phyloP scores from a whole-genome alignment of 1,140 invertebrate genomes.

The Centruroides sculpturatus region DNA sequence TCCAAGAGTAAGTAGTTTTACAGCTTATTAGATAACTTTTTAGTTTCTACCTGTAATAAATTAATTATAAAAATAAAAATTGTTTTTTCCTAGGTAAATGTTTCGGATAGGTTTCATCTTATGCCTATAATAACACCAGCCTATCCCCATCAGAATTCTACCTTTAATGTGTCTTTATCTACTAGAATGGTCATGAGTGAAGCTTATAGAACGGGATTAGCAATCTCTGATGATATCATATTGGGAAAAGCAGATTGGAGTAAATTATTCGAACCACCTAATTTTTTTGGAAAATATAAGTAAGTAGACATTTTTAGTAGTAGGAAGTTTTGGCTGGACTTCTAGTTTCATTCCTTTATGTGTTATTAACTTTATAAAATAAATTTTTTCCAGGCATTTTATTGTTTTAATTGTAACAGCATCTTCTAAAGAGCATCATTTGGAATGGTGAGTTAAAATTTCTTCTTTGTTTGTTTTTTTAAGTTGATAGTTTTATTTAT shows the following conservation, averaged over 20 bases:
- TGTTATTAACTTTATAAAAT: no score
- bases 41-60: no score
- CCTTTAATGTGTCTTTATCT: constrained; percentile 92
- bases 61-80: no score
- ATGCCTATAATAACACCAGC: constrained; percentile 99
- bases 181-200: constrained; percentile 86
- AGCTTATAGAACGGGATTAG: constrained; percentile 67
- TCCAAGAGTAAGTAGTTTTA: constrained; percentile 45
- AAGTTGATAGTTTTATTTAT: no score
- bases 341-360: no score
- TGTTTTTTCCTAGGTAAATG: constrained; percentile 38
- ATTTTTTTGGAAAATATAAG: constrained; percentile 88
- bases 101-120: constrained; percentile 80
- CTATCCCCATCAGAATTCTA: constrained; percentile 99
- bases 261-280: constrained; percentile 83
- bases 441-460: constrained; percentile 52
- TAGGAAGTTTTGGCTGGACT: no score
- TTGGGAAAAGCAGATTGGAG: constrained; percentile 70
- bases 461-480: no score
- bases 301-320: no score
- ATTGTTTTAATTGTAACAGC: constrained; percentile 77
- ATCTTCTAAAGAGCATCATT: constrained; percentile 59
- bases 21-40: no score
- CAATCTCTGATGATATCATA: constrained; percentile 74
- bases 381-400: constrained; percentile 46